These are phyloP conservation scores for Cottus gobio DNA, from an alignment of 2,113 vertebrate species.

Conservation along the genomic window DNA sequence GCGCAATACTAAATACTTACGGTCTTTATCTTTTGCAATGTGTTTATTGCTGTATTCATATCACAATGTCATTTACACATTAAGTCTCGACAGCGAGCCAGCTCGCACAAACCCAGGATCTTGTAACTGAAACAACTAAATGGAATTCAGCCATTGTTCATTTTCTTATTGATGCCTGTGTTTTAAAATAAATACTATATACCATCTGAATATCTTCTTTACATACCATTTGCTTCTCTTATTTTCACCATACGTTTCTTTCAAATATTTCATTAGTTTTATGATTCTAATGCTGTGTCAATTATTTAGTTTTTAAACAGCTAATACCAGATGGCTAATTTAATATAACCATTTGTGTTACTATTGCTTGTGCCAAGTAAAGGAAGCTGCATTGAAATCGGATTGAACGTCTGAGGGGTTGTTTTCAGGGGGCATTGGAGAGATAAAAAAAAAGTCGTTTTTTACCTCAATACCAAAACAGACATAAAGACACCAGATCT, in stretches of 20 bases:
- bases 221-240: background rate
- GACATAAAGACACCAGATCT: background rate
- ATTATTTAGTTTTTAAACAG: background rate
- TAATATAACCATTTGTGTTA: background rate
- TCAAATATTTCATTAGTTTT: background rate
- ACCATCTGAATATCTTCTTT: background rate
- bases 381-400: background rate
- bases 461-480: background rate
- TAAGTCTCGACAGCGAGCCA: no score
- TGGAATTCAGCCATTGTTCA: no score
- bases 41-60: no score
- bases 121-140: no score
- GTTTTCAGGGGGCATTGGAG: background rate
- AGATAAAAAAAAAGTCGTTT: background rate
- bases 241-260: background rate
- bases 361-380: background rate
- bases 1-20: no score
- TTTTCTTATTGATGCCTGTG: no score
- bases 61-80: no score
- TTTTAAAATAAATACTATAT: no score
- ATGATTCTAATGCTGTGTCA: background rate
- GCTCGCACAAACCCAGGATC: no score
- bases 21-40: no score
- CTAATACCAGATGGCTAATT: background rate
- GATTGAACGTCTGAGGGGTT: background rate